Evolutionary conservation across 2,113 vertebrate species (phyloP), one percentile per base, ranked within the genome.

Genomic region (Sceloporus undulatus): DNA sequence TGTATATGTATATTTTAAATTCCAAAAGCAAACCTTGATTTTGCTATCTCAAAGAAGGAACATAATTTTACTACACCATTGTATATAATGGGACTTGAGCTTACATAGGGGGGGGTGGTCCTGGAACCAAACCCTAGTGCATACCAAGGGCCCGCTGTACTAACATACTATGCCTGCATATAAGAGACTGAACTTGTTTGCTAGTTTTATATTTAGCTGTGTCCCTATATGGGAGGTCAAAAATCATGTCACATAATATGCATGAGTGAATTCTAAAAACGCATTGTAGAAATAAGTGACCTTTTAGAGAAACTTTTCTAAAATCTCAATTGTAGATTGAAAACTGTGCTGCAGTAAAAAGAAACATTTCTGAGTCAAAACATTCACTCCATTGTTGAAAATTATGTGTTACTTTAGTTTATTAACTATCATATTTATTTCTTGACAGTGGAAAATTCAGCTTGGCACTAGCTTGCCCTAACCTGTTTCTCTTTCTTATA

Each of bases 121-220:
- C 48, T 48, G 48, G 48, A 48, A 48, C 48, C 48, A 48, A 48
- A 48, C 48, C 48, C 7, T 48, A 48, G 48, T 7, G 7, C 5
- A 7, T 48, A 48, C 48, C 48, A 48, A 48, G 48, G 4, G 48
- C 48, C 48, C 48, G 8, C 16, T 75, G 40, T 48, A 38, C 75
- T 77, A 21, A 8, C 18, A 73, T 68, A 54, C 18, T 19, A 4
- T 52, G 68, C 25, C 38, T 76, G 23, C 25, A 40, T 85, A 65
- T 19, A 65, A 77, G 8, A 38, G 62, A 42, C 18, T 42, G 19
- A 54, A 10, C n/a, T 85, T 85, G 34, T 76, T 76, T 85, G 52
- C 84, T 42, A 65, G 3, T 85, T 90, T 90, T 82, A 21, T 66
- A 82, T 42, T 79, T n/a, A 27, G 48, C 82, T 23, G 1, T 85